Percentiles rank a stretch among this genome's conserved stretches.
phyloP scores from a whole-genome alignment of 2,888 invertebrate species.

The Schizaphis graminum region DNA sequence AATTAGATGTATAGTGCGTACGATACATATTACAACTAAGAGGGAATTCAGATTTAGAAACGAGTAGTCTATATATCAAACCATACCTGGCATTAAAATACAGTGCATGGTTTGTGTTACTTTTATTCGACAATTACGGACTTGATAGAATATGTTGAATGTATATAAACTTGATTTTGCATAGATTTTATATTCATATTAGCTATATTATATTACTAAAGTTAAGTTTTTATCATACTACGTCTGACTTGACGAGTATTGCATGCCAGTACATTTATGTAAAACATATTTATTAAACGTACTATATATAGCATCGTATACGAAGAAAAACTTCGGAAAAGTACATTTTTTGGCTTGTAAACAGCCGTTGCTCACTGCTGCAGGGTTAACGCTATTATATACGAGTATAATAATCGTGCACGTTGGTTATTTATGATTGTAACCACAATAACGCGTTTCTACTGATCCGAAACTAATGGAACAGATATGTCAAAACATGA shows the following conservation, averaged over 20 bases:
- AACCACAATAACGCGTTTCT: not conserved
- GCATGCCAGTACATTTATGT: not conserved
- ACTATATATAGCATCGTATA: not conserved
- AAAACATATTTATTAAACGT: not conserved
- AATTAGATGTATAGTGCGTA: not conserved
- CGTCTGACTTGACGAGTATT: not conserved
- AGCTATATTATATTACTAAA: no score
- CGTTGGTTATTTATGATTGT: not conserved
- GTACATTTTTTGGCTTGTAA: not conserved
- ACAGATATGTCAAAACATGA: slow-evolving; percentile 12
- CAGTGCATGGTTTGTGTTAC: not conserved
- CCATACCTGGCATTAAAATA: not conserved
- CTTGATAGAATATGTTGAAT: not conserved
- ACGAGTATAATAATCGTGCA: not conserved
- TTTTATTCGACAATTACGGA: not conserved
- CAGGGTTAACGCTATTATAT: not conserved
- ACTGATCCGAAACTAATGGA: slow-evolving; percentile 12
- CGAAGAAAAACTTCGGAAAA: not conserved
- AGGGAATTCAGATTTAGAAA: not conserved
- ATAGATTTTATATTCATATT: not conserved
- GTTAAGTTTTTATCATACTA: not conserved
- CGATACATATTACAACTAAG: not conserved
- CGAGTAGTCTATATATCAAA: not conserved
- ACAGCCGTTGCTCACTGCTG: not conserved
- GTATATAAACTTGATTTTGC: not conserved